Conservation (phyloP, 2,797 vertebrate genomes). For the Lagorchestes hirsutus region DNA sequence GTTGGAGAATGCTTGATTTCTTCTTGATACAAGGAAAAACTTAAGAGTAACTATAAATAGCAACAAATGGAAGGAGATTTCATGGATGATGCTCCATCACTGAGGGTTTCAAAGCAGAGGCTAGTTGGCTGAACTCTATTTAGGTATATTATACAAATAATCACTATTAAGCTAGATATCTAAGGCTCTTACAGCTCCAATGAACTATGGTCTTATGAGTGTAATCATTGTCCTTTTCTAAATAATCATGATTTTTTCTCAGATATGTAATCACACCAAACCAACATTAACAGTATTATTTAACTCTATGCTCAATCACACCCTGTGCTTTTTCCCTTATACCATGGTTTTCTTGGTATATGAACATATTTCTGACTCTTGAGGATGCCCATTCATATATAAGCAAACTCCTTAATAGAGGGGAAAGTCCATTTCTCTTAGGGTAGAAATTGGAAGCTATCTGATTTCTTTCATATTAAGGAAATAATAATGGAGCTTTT, state of each 20-base stretch:
- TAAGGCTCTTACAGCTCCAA: background rate
- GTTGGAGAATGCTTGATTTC: background rate
- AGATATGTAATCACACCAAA: background rate
- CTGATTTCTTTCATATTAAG: background rate
- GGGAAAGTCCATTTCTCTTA: background rate
- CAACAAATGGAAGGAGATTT: background rate
- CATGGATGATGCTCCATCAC: background rate
- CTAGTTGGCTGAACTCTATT: background rate
- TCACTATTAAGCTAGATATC: background rate
- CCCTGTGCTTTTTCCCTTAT: background rate
- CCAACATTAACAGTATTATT: background rate
- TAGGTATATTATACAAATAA: background rate
- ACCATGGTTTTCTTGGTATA: background rate
- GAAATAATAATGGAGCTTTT: background rate
- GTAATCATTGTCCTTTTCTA: background rate
- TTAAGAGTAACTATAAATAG: background rate
- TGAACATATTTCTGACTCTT: background rate
- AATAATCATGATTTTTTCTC: background rate
- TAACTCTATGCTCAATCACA: background rate
- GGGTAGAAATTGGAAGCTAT: background rate
- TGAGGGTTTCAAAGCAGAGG: background rate
- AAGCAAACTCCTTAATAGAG: background rate
- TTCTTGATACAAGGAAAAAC: background rate
- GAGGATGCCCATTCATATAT: background rate
- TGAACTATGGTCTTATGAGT: background rate